Percentiles rank a stretch among this genome's conserved stretches.
Conservation (phyloP, 2,888 invertebrate genomes). For the Suillia variegata region DNA sequence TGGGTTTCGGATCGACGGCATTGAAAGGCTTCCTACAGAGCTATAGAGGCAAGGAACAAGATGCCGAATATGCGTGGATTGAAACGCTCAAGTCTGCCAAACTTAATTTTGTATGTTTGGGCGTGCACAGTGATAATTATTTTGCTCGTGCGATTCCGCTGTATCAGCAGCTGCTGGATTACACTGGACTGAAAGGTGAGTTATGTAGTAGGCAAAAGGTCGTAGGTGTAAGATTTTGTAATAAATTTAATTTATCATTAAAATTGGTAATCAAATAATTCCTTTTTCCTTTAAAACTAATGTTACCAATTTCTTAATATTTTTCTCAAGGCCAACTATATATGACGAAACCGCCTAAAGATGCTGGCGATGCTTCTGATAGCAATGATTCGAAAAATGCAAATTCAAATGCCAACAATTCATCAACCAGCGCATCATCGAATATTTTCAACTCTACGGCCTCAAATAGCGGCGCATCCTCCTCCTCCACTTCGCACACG, state of each 20-base stretch:
- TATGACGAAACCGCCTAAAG: constrained; percentile 45
- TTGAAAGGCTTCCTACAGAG: constrained; percentile 65
- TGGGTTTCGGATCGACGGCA: constrained; percentile 68
- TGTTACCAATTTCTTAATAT: background rate
- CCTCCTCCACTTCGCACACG: background rate
- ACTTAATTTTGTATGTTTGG: constrained; percentile 76
- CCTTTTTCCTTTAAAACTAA: background rate
- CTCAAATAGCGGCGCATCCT: background rate
- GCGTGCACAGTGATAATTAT: constrained; percentile 69
- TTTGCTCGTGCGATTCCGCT: constrained; percentile 55
- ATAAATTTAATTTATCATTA: background rate
- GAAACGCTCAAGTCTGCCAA: constrained; percentile 83
- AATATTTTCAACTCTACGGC: background rate
- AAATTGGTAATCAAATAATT: background rate
- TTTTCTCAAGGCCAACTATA: constrained; percentile 43
- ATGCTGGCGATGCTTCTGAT: constrained; percentile 39
- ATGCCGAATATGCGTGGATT: constrained; percentile 66
- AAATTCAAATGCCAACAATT: constrained; percentile 5
- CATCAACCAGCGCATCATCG: background rate
- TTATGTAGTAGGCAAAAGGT: too few species aligned
- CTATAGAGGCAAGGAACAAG: constrained; percentile 40
- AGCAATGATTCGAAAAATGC: background rate
- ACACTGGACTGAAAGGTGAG: constrained; percentile 73
- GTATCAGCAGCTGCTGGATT: constrained; percentile 81
- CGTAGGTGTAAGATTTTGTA: too few species aligned